Evolutionary conservation across 2,888 invertebrate species (phyloP), one percentile per base, ranked within the genome.

Genomic region (Cerceris rybyensis): DNA sequence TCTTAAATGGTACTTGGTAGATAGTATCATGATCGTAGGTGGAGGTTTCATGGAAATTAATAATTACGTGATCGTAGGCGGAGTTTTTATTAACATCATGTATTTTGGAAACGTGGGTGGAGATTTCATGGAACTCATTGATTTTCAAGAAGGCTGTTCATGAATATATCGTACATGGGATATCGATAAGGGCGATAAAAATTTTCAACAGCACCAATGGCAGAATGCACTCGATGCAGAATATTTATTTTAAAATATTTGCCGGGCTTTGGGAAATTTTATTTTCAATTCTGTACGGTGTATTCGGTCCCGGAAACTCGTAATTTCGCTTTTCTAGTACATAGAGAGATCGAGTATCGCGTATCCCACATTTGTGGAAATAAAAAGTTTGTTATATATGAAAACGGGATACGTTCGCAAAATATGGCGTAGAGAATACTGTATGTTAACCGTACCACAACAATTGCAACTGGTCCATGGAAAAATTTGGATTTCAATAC

Each of bases 221-320:
- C 16, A 52, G 54, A 39, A 46, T 69, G 17, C 52, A 54, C 43
- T 7, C 4, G 8, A 39, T 41, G 59, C 42, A 52, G 39, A 52
- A 41, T 52, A 49, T 61, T 64, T 55, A 70, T 63, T 63, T 57
- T 46, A 57, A 70, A 63, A 64, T 49, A 57, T 55, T 57, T 41
- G 39, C 8, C 2, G 49, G 46, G 63, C 57, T 41, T 49, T 43
- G 57, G n/a, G 39, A 57, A 57, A 57, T 64, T 58, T 70, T 49
- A 65, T 58, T 64, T 58, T 39, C 70, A 52, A 64, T 70, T 64
- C 58, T 52, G 50, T n/a, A 13, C 28, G 43, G 17, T 8, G 28
- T 16, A 60, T 69, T 46, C 28, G 16, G 60, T 61, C 8, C 63
- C 41, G 52, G 16, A 58, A 14, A 17, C 42, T 43, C 64, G 64